Evolutionary conservation across 2,797 vertebrate genomes (phyloP), one percentile per base, ranked within the genome.

Genomic region (Halcyon chelicuti): DNA sequence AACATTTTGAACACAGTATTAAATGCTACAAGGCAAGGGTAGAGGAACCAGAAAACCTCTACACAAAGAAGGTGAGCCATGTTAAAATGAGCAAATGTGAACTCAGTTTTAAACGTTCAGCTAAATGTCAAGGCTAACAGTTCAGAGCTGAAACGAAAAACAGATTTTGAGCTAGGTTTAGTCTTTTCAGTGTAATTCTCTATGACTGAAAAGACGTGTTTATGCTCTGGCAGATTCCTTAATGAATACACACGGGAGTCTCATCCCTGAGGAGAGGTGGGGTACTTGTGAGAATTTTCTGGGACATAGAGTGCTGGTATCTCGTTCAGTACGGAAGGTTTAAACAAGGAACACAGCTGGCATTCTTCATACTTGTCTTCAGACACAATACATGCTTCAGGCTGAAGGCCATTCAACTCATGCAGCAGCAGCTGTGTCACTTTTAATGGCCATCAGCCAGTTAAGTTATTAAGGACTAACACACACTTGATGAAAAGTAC

Each of bases 381-480:
- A 54, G 54, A 12, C 9, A 31, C 46, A 42, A 10, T 2, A 10
- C 0, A 4, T 12, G 1, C n/a, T 60, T 49, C 40, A 55, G 5
- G 18, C 60, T 47, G 18, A 37, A 35, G 65, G 65, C 35, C 52
- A 2, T 57, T 66, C 46, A 19, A 4, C 25, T 68, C 26, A 42
- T 18, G 42, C 42, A 49, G 79, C 51, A 71, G 70, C 78, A 54
- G 74, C 84, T 61, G n/a, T 66, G 35, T 60, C 72, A 31, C 58
- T 76, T 29, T 3, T 19, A 12, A 47, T 47, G 84, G 77, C 80
- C 68, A 26, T 26, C 15, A 52, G 52, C 55, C 87, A 65, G 33
- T 20, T 5, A 6, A 60, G 33, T 72, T 79, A 42, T 54, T 70
- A 37, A 49, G 13, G 54, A 40, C 57, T 37, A 31, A 37, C n/a